Percentiles rank a stretch among this genome's conserved stretches.
Evolutionary conservation across 2,888 invertebrate species (phyloP).

Genomic region (Camponotus fellah): DNA sequence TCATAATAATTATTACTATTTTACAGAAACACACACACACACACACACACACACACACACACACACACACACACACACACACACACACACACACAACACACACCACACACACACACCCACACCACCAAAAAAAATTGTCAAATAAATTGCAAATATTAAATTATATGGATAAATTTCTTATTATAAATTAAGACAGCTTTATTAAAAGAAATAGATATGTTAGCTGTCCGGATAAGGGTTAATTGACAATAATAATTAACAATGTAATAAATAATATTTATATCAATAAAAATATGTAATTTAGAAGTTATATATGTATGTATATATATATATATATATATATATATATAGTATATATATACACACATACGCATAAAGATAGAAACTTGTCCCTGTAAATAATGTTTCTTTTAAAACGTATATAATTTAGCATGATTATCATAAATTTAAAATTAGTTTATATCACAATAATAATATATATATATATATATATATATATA

Average conservation of each 20-base stretch:
- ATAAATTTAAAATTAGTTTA: constrained; percentile 13
- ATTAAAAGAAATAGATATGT: neutral
- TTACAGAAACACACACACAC: neutral
- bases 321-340: too few species aligned
- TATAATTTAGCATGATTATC: neutral
- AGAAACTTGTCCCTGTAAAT: neutral
- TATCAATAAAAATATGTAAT: neutral
- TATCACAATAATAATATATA: neutral
- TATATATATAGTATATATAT: too few species aligned
- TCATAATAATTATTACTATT: neutral
- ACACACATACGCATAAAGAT: neutral
- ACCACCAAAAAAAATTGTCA: neutral
- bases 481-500: neutral
- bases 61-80: too few species aligned
- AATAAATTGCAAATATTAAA: neutral
- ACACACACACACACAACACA: too few species aligned
- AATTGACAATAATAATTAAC: constrained; percentile 47
- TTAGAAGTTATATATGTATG: neutral
- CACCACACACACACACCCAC: too few species aligned
- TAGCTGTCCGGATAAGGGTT: constrained; percentile 76
- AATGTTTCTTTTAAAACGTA: neutral
- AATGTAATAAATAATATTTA: neutral
- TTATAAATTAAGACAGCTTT: neutral
- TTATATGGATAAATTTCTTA: neutral
- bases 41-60: too few species aligned